Base-by-base conservation (phyloP, 2,888 invertebrate species). In the Eilema griseolum region DNA sequence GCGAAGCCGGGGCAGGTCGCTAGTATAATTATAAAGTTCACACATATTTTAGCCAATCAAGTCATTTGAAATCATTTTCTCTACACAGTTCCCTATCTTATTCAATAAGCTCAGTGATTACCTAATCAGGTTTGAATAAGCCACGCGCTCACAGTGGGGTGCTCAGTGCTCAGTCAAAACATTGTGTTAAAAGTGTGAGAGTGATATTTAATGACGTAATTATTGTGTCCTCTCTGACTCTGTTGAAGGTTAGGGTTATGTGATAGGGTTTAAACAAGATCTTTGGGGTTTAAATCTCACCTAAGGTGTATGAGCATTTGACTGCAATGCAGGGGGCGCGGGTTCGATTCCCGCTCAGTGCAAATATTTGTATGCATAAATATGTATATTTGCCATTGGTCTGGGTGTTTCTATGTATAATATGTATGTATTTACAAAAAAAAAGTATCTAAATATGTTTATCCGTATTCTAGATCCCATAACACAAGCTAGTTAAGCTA, bases 91-190 rank as follows among this genome's bases (percentile, higher is more conserved):
- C 20, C 63, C 10, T 4, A 28, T 28, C 20, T 41, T 24, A 41
- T 60, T 41, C 26, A 23, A 26, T 31, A 70, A 64, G 69, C 63
- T 72, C 80, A 83, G 0, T 75, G 76, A 72, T 74, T 69, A 68
- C 31, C 10, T 73, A 75, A 71, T 68, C 62, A 74, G 71, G 66
- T 24, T 37, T 57, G 33, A 37, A 37, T 69, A 71, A 70, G 76
- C 78, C 85, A 86, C 86, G 82, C 76, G 81, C 60, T 71, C 79
- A 70, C 74, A 61, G 75, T 80, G 78, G 79, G 83, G 75, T 23
- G 69, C 63, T 65, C 76, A 72, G 74, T n/a, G 69, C 63, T 66
- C 76, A 73, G 78, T 83, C 87, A 82, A 70, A 86, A 86, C 80
- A 86, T 83, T 83, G 72, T 79, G 72, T 69, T 76, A 70, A n/a